These are phyloP conservation scores for Mactra quadrangularis DNA, from an alignment of 1,140 invertebrate genomes.

Conservation along the genomic window DNA sequence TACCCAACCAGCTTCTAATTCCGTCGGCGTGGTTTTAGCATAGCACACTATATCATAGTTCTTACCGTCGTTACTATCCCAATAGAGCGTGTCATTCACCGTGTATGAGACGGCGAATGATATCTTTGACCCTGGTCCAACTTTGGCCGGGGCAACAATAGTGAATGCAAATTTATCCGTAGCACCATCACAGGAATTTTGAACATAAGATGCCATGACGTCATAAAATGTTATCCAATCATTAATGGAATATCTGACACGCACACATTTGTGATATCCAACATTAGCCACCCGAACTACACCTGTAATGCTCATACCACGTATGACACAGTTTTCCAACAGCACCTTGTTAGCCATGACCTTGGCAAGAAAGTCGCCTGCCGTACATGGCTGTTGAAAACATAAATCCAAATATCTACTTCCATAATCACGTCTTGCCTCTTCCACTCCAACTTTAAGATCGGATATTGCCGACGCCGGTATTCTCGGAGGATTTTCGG, in stretches of 20 bases:
- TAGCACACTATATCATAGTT: conserved; percentile 88
- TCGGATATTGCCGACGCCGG: conserved; percentile 81
- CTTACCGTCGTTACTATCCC: conserved; percentile 93
- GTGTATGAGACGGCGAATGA: conserved; percentile 93
- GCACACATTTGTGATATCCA: conserved; percentile 95
- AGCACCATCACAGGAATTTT: conserved; percentile 95
- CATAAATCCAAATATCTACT: conserved; percentile 87
- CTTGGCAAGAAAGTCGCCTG: conserved; percentile 90
- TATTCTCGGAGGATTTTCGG: conserved; percentile 81
- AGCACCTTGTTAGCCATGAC: conserved; percentile 90
- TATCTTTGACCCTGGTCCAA: conserved; percentile 89
- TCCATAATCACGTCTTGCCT: conserved; percentile 71
- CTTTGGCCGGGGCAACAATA: conserved; percentile 85
- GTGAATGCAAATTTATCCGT: conserved; percentile 93
- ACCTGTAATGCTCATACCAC: conserved; percentile 90
- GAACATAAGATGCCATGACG: conserved; percentile 90
- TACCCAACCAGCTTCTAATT: conserved; percentile 74
- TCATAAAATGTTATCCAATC: conserved; percentile 94
- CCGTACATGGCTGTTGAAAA: conserved; percentile 92
- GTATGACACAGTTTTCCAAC: conserved; percentile 89
- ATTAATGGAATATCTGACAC: conserved; percentile 93
- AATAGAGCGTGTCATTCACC: conserved; percentile 90
- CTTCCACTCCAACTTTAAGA: conserved; percentile 72
- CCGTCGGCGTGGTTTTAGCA: conserved; percentile 74
- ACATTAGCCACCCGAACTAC: conserved; percentile 94